Evolutionary conservation across 2,797 vertebrate species (phyloP), one percentile per base, ranked within the genome.

Genomic region (Myotis pilosus): DNA sequence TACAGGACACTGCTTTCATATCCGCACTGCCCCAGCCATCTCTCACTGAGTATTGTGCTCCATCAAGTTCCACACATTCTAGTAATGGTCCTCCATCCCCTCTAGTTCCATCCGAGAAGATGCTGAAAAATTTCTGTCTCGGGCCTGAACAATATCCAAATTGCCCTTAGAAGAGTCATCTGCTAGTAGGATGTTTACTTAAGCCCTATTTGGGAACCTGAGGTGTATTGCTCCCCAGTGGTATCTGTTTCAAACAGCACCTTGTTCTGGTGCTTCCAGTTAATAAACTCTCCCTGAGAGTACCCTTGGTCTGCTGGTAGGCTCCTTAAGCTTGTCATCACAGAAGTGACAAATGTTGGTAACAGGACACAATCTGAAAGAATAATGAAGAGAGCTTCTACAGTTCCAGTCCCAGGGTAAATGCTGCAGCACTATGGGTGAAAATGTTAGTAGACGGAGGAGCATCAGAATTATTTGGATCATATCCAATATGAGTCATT

Each of bases 181-280:
- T 80, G 66, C 69, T 91, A 78, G 55, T 16, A 79, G 38, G 51
- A 82, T 62, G 84, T 69, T 78, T 82, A 76, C 84, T 87, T 82
- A 89, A 94, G n/a, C 1, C 16, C 76, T 9, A 51, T 6, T 90
- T 7, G 92, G 53, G 66, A 91, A 84, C 84, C 28, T 36, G 84
- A 76, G 68, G 68, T 80, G 5, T 19, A 68, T 36, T 33, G 78
- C 49, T 2, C 53, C 38, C 38, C 7, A 83, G 41, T 57, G 91
- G 33, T 66, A 23, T 53, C 44, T 22, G 60, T 92, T 91, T 95
- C 66, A 87, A 91, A 92, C 10, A 94, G 78, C 25, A 85, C 64
- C 53, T 85, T 89, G 36, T 71, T 79, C 87, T 89, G 64, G 49
- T 89, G 87, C 76, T 92, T 93, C 38, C 87, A 68, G n/a, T n/a